Conservation (phyloP, 2,888 invertebrate genomes). For the Ptilodon capucinus region DNA sequence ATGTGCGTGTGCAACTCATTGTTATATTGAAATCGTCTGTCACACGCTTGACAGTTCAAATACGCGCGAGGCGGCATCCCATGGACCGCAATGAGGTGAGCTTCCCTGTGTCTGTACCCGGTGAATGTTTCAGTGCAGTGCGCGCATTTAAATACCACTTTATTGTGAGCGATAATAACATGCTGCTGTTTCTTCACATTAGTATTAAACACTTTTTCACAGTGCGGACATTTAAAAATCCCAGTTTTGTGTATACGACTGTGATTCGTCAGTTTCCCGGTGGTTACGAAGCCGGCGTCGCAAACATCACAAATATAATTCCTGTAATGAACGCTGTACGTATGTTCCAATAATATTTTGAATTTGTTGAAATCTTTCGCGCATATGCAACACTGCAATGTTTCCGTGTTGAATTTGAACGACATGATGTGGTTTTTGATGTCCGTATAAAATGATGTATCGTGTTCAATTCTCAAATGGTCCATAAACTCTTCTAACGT, state of each 20-base stretch:
- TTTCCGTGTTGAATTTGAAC: conserved; percentile 36
- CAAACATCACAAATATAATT: conserved; percentile 76
- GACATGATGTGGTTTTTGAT: conserved; percentile 51
- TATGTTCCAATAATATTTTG: conserved; percentile 45
- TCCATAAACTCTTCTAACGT: conserved; percentile 34
- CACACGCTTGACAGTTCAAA: conserved; percentile 67
- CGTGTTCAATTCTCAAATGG: conserved; percentile 42
- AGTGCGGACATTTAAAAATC: conserved; percentile 36
- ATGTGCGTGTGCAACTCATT: conserved; percentile 68
- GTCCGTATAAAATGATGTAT: conserved; percentile 33
- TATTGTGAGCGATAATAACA: conserved; percentile 37
- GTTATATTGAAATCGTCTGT: conserved; percentile 66
- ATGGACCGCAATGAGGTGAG: conserved; percentile 53
- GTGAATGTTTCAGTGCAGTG: conserved; percentile 52
- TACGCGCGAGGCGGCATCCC: conserved; percentile 51
- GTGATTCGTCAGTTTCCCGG: conserved; percentile 27
- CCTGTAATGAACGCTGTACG: conserved; percentile 49
- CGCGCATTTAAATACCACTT: conserved; percentile 43
- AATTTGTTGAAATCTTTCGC: conserved; percentile 38
- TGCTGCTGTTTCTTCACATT: conserved; percentile 40
- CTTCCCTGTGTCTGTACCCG: conserved; percentile 57
- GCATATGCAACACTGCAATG: conserved; percentile 34
- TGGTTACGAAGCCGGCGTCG: conserved; percentile 63
- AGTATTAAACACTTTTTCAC: conserved; percentile 41
- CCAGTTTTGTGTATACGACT: conserved; percentile 53